Evolutionary conservation across 2,797 vertebrate species (phyloP).

Genomic region (Anguilla anguilla): DNA sequence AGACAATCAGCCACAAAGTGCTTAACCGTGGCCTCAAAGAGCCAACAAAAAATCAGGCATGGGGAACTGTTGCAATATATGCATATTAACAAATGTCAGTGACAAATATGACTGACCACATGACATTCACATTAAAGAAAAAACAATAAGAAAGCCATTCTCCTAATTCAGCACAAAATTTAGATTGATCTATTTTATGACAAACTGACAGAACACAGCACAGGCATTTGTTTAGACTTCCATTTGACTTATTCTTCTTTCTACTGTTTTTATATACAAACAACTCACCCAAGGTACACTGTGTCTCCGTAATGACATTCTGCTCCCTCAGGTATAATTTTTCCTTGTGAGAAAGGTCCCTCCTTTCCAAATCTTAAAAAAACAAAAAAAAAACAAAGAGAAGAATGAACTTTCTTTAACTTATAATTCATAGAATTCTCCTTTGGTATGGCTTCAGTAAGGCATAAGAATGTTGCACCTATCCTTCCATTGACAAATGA

Average conservation of each 20-base stretch:
- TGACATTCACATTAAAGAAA: not conserved
- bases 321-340: slow-evolving; percentile 95
- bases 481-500: not conserved
- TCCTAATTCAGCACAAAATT: not conserved
- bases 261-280: not conserved
- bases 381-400: slow-evolving; percentile 12
- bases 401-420: not conserved
- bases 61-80: not conserved
- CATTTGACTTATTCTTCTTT: not conserved
- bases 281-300: slow-evolving; percentile 91
- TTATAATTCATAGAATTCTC: not conserved
- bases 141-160: not conserved
- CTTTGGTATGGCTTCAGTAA: not conserved
- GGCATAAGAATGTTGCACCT: not conserved
- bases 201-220: not conserved
- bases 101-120: not conserved
- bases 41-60: not conserved
- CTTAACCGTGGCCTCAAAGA: not conserved
- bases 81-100: not conserved
- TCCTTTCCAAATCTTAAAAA: slow-evolving; percentile 91
- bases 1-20: not conserved
- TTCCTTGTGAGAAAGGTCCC: slow-evolving; percentile 97
- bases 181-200: not conserved
- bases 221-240: not conserved
- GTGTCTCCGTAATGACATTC: slow-evolving; percentile 98